These are phyloP conservation scores for Hemichromis elongatus DNA, from an alignment of 2,113 vertebrate genomes.

Conservation along the genomic window DNA sequence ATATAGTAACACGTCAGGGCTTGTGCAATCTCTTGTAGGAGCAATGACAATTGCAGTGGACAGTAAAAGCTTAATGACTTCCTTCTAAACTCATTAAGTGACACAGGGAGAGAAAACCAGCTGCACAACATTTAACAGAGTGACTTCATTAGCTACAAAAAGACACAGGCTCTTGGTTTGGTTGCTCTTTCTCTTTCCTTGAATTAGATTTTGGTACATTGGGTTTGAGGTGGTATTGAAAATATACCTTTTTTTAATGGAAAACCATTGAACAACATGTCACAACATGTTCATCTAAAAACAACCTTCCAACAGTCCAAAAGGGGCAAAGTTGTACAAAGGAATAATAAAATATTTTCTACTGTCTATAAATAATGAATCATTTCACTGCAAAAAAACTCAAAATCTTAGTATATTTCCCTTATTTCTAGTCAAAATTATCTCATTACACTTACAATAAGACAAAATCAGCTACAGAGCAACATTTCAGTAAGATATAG, in stretches of 20 bases:
- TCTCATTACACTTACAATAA: no score
- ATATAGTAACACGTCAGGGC: not conserved
- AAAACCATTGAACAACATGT: not conserved
- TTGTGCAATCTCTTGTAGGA: not conserved
- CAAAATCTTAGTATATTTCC: no score
- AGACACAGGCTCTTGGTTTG: not conserved
- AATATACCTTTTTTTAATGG: not conserved
- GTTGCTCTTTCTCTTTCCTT: not conserved
- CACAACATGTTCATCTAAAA: not conserved
- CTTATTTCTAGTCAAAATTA: no score
- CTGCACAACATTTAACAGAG: not conserved
- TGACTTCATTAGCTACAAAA: not conserved
- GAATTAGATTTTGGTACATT: not conserved
- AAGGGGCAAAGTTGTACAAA: not conserved
- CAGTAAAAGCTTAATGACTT: slow-evolving; percentile 9
- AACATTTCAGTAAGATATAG: no score
- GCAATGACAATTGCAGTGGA: not conserved
- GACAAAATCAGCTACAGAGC: no score
- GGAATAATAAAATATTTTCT: not conserved
- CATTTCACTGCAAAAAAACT: no score
- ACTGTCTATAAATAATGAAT: not conserved
- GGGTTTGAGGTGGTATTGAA: not conserved
- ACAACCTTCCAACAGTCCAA: not conserved
- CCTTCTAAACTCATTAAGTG: not conserved
- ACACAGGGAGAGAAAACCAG: not conserved